Base-by-base conservation (phyloP, 2,797 vertebrate genomes). In the Oryzias sinensis region DNA sequence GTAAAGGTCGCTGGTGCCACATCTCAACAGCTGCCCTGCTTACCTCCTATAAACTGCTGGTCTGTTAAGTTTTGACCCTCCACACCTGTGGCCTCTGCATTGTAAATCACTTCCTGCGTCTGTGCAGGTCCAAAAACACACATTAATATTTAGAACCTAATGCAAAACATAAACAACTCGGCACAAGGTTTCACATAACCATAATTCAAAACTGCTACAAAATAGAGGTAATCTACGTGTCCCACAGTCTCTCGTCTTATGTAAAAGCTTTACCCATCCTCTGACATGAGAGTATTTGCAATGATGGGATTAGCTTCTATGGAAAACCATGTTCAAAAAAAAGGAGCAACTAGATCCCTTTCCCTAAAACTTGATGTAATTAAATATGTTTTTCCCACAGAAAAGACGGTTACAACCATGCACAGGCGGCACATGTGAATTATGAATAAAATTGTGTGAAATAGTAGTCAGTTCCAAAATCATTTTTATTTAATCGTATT, bases 11-110 rank as follows among this genome's bases (percentile, higher is more conserved):
- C 44, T 14, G 33, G 70, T 69, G 73, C 65, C 50, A 52, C 67
- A 46, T 76, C 74, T 86, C 62, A 59, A 75, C 62, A 76, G 74
- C 82, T 83, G 79, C 74, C 84, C 87, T 29, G 65, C 76, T 85
- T 77, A 72, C 73, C 75, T 62, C 65, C 78, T 83, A 24, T 86
- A 86, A 89, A 90, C 79, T 70, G 29, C 40, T 22, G 54, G 59
- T 61, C 78, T 77, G 76, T 88, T 90, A 88, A 89, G 84, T 78
- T 68, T 65, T 71, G 69, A 86, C 81, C 84, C 73, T 44, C 57
- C 20, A 72, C 87, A 88, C 86, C 87, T 88, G 86, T 83, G 82
- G 78, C 77, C 73, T 49, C 47, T 6, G 17, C 18, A 5, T 44
- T 77, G 15, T 49, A 40, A 72, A 77, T 84, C 77, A 54, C 64